A percentile compares a stretch with the other conserved stretches of the same genome.
Conservation (phyloP, 2,797 vertebrate species). For the Bradypus variegatus region DNA sequence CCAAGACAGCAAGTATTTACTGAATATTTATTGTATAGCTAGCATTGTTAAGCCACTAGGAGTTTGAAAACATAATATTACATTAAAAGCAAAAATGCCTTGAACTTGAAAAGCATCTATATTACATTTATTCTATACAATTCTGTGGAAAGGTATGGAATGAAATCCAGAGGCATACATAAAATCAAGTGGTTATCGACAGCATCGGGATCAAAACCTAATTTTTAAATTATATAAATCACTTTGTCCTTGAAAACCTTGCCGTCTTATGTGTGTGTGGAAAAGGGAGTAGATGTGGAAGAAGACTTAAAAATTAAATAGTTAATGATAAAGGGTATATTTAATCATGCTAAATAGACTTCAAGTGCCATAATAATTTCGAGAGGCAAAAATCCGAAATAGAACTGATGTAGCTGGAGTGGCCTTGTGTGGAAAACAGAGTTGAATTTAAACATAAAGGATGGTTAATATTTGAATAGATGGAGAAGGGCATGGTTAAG, state of each 20-base stretch:
- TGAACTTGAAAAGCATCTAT: conserved; percentile 33
- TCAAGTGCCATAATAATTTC: not conserved
- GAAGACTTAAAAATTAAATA: not conserved
- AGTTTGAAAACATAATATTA: conserved; percentile 21
- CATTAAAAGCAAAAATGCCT: conserved; percentile 32
- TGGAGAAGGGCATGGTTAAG: not conserved
- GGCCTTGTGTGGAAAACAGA: not conserved
- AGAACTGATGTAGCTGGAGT: not conserved
- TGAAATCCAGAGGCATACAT: not conserved
- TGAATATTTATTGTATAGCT: not conserved
- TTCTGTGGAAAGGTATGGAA: not conserved
- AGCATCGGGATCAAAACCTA: conserved; percentile 15
- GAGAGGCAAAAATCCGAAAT: not conserved
- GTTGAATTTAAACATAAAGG: conserved; percentile 8
- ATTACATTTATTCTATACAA: not conserved
- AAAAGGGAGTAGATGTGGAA: not conserved
- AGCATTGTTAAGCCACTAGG: not conserved
- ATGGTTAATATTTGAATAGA: not conserved
- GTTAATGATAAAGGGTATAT: not conserved
- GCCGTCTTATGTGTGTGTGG: not conserved
- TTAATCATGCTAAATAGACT: conserved; percentile 29
- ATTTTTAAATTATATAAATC: conserved; percentile 8
- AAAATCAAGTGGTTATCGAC: not conserved
- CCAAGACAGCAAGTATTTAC: not conserved
- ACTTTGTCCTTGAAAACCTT: conserved; percentile 14